Evolutionary conservation across 1,140 invertebrate species (phyloP).

Genomic region (Mylabris phalerata): DNA sequence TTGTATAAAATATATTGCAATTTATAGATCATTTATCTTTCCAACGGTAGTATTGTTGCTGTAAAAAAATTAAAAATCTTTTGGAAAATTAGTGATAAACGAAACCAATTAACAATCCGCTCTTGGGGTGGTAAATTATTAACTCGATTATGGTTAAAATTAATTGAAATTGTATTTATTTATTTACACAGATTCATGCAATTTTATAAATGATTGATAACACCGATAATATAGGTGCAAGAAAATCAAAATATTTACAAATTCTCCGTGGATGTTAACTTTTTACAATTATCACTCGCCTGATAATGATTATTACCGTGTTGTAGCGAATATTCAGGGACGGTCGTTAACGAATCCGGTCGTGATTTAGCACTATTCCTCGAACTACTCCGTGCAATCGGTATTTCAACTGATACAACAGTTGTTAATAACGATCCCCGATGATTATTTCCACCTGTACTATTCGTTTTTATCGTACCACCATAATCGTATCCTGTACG

Average conservation of each 20-base stretch:
- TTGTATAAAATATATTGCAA: too few species aligned
- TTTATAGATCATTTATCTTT: too few species aligned
- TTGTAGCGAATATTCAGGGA: constrained; percentile 15
- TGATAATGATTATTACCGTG: constrained; percentile 5
- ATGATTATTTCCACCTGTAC: constrained; percentile 20
- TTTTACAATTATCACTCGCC: constrained; percentile 9
- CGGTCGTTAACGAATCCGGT: constrained; percentile 15
- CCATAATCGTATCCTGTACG: constrained; percentile 13
- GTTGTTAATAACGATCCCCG: constrained; percentile 28
- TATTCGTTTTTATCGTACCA: constrained; percentile 7
- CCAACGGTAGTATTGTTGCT: too few species aligned
- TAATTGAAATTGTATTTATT: too few species aligned
- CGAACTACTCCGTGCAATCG: constrained; percentile 23
- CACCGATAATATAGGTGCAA: too few species aligned
- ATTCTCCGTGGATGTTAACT: constrained; percentile 15
- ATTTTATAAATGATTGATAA: too few species aligned
- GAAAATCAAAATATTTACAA: constrained; percentile 5
- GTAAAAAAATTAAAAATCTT: too few species aligned
- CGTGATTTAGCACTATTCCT: constrained; percentile 20
- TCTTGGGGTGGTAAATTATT: too few species aligned
- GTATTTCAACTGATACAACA: constrained; percentile 28
- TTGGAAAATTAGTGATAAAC: too few species aligned
- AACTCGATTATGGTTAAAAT: too few species aligned
- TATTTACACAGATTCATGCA: too few species aligned
- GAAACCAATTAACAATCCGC: too few species aligned